phyloP scores from a whole-genome alignment of 2,797 vertebrate species.

The Chaetophractus vellerosus region DNA sequence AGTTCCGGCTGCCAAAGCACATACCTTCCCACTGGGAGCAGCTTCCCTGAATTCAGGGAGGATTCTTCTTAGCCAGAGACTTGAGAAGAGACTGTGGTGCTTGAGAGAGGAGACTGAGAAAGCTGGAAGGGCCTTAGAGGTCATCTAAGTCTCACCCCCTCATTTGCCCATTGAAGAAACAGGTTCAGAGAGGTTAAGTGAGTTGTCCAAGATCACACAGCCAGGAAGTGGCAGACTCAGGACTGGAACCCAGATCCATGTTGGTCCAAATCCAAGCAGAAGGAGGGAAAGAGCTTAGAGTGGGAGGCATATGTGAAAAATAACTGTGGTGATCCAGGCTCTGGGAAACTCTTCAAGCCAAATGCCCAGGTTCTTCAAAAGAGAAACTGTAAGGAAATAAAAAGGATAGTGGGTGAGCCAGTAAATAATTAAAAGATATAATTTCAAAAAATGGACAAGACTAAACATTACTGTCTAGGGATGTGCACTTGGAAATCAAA shows the following conservation, averaged over 20 bases:
- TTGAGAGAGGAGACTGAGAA: neutral
- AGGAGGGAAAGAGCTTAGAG: neutral
- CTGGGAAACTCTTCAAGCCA: neutral
- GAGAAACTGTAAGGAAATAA: neutral
- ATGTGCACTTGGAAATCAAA: neutral
- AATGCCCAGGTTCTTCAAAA: neutral
- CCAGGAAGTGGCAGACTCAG: slow-evolving; percentile 32
- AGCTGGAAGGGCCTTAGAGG: neutral
- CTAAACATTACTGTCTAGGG: neutral
- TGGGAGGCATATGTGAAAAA: neutral
- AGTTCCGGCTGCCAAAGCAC: slow-evolving; percentile 90
- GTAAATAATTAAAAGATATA: neutral
- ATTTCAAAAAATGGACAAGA: neutral
- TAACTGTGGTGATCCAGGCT: neutral
- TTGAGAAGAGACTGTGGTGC: neutral
- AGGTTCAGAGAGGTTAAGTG: slow-evolving; percentile 18
- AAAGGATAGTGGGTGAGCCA: neutral
- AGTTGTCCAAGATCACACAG: slow-evolving; percentile 48
- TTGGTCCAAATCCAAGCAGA: neutral
- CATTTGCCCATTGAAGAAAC: neutral
- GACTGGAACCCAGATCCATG: slow-evolving; percentile 49
- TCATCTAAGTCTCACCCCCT: neutral
- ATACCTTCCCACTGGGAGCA: slow-evolving; percentile 85
- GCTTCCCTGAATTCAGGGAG: neutral
- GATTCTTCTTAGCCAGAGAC: neutral